Evolutionary conservation across 2,888 invertebrate genomes (phyloP), one percentile per base, ranked within the genome.

Genomic region (Augiades crinisus): DNA sequence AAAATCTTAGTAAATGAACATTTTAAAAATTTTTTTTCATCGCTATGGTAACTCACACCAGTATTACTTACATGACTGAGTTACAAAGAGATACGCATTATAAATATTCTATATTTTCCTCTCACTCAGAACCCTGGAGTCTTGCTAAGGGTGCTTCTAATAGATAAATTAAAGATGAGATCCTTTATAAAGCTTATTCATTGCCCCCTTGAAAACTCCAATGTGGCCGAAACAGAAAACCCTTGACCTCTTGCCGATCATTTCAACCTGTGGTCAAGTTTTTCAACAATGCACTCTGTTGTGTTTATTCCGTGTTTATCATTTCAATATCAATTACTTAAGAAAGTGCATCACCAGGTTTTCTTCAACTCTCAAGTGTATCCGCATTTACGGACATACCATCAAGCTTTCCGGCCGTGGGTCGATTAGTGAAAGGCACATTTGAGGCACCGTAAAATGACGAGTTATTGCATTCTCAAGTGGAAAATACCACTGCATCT

Each of bases 391-490:
- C 85, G 88, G 89, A 89, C 88, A 88, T 75, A 89, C 89, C 82
- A 83, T 89, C 89, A 84, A 89, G 89, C 71, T 81, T 87, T 88
- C 86, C 89, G 89, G 90, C 90, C 90, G 79, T 70, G 86, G 89
- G 86, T 89, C 86, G 85, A 77, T 66, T 66, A 87, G 90, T 90
- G 90, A 90, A 87, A 90, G 90, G 89, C 88, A 87, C 85, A 68
- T 70, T 67, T 78, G 90, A 90, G 90, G 90, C 90, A 90, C 90
- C 89, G 60, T 85, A 68, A 72, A 77, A 76, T 84, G 90, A 90
- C 89, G 88, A 90, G 90, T 90, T 90, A 90, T 90, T 90, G 90
- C 89, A 90, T 90, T 90, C 90, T 90, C 72, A 64, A 65, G 65
- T 45, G 38, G 68, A 65, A 62, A 62, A 64, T 68, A 71, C 68